Evolutionary conservation across 2,888 invertebrate species (phyloP), one percentile per base, ranked within the genome.

Genomic region (Venustoraphidia nigricollis): DNA sequence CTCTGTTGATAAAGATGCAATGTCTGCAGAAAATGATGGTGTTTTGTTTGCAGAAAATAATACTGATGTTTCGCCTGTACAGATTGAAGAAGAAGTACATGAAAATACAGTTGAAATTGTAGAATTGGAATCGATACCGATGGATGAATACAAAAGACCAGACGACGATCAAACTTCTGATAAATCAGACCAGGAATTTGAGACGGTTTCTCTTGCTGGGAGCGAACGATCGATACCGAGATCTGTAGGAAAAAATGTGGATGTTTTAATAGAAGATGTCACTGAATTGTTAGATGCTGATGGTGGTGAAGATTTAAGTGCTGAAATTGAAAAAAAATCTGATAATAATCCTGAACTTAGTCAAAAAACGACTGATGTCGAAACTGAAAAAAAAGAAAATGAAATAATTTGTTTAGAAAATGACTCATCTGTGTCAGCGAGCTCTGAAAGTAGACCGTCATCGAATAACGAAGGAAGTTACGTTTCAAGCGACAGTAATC

Each of bases 161-260:
- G 52, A 53, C 37, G 46, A 49, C 35, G 51, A 47, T 13, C 50
- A 52, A 17, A 27, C 17, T 27, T 34, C 13, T 11, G 17, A 10
- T 10, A 34, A 44, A 44, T 43, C 17, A 39, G 40, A 39, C 5
- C 10, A 41, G 27, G n/a, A 10, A 13, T 14, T n/a, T 8, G 27
- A 27, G 6, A 27, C 27, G 27, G 27, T 14, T 8, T 14, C 14
- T n/a, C 14, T 35, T 9, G 36, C 8, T 11, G 44, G 11, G 8
- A 36, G 36, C 14, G 11, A 34, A 34, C 27, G 27, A 27, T 27
- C 27, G 27, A 27, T 27, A 27, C 27, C 27, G 27, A 27, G 27
- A 6, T 27, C 27, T 27, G 27, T 27, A 5, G 6, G 27, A 6
- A 27, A 27, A 27, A 1, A 27, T 6, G 6, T 27, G 1, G 6